Evolutionary conservation across 2,113 vertebrate genomes (phyloP).

Genomic region (Zosterops japonicus): DNA sequence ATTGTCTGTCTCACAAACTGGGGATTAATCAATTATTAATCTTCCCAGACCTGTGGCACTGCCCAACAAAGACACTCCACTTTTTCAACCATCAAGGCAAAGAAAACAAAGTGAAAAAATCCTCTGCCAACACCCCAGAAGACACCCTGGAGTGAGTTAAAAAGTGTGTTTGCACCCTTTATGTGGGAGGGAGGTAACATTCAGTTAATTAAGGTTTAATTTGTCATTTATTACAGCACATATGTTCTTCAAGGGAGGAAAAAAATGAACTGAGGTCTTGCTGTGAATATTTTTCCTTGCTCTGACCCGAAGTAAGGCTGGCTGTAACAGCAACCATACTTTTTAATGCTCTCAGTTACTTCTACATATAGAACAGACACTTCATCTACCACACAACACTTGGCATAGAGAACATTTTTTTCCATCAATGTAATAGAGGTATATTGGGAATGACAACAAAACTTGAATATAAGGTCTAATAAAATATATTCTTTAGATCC

Average conservation of each 20-base stretch:
- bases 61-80: background rate
- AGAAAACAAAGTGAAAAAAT: background rate
- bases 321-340: background rate
- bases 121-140: background rate
- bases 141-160: background rate
- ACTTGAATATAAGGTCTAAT: background rate
- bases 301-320: background rate
- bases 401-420: background rate
- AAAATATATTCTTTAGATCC: background rate
- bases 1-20: fast-evolving
- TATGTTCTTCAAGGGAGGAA: background rate
- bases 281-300: background rate
- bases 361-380: background rate
- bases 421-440: background rate
- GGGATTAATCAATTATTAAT: background rate
- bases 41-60: fast-evolving
- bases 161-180: background rate
- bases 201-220: background rate
- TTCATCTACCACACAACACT: background rate
- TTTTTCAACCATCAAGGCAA: background rate
- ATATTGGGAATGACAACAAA: background rate
- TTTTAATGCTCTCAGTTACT: background rate
- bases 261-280: background rate
- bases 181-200: background rate
- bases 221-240: background rate